Evolutionary conservation across 2,113 vertebrate species (phyloP).

Genomic region (Megaceryle maxima): DNA sequence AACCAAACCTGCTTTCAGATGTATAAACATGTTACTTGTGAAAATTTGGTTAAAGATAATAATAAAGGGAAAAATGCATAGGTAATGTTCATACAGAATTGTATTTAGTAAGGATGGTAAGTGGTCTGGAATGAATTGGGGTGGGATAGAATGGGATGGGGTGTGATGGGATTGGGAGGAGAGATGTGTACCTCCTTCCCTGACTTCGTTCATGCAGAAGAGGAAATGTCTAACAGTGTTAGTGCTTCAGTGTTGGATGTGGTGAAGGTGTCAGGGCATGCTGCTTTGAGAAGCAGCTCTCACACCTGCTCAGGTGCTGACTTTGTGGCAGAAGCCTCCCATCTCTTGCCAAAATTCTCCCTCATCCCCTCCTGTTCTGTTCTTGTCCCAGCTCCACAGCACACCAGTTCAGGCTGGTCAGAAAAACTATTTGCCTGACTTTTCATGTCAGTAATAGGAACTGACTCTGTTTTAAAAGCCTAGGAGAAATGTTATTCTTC

Average conservation of each 20-base stretch:
- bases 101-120: not conserved
- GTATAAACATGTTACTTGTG: not conserved
- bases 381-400: not conserved
- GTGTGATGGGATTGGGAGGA: not conserved
- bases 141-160: not conserved
- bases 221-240: not conserved
- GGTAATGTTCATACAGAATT: not conserved
- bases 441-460: not conserved
- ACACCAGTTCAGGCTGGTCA: not conserved
- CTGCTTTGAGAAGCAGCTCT: not conserved
- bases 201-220: not conserved
- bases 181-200: not conserved
- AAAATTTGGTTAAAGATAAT: not conserved
- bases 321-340: not conserved
- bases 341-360: not conserved
- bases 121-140: not conserved
- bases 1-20: not conserved
- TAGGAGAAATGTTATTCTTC: not conserved
- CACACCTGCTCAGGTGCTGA: fast-evolving
- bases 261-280: fast-evolving
- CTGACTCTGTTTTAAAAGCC: not conserved
- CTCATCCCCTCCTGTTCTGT: not conserved
- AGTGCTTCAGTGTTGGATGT: not conserved
- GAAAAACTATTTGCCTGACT: not conserved
- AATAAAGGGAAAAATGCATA: not conserved